A percentile compares a stretch with the other conserved stretches of the same genome.
phyloP scores from a whole-genome alignment of 64 coral and sea anemone genomes.

The Dendronephthya gigantea region DNA sequence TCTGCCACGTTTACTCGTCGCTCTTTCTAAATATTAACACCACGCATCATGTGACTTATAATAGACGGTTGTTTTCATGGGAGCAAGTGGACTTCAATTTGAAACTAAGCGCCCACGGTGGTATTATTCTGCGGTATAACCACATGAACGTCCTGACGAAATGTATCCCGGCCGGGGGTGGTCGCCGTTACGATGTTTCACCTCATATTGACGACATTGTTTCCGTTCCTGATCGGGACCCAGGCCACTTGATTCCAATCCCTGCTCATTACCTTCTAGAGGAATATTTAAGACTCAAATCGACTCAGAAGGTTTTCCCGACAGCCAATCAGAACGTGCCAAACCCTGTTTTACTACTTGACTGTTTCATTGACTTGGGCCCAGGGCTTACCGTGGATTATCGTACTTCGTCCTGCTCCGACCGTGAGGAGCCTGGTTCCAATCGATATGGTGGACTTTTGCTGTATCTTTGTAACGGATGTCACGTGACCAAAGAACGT shows the following conservation, averaged over 20 bases:
- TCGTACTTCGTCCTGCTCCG: conserved; percentile 40
- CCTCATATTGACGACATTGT: conserved; percentile 47
- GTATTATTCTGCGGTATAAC: conserved; percentile 50
- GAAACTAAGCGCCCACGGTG: conserved; percentile 25
- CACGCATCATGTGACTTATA: conserved; percentile 28
- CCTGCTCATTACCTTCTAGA: conserved; percentile 84
- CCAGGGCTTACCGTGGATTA: conserved; percentile 67
- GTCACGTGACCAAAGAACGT: conserved; percentile 53
- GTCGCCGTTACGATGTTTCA: conserved; percentile 16
- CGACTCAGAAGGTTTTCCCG: conserved; percentile 52
- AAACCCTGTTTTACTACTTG: conserved; percentile 60
- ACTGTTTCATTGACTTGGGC: conserved; percentile 77
- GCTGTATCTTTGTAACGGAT: conserved; percentile 55
- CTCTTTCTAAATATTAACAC: conserved; percentile 10
- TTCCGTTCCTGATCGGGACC: conserved; percentile 64
- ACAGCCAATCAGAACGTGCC: conserved; percentile 41
- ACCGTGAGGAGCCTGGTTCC: background rate
- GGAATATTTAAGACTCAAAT: conserved; percentile 53
- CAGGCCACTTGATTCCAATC: conserved; percentile 47
- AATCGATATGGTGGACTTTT: conserved; percentile 65
- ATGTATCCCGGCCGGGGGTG: conserved; percentile 50
- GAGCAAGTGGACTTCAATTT: conserved; percentile 71
- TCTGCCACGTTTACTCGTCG: conserved; percentile 12
- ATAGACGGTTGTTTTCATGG: conserved; percentile 46
- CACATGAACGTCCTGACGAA: conserved; percentile 65